Conservation (phyloP, 2,888 invertebrate species). For the Crocallis elinguaria region DNA sequence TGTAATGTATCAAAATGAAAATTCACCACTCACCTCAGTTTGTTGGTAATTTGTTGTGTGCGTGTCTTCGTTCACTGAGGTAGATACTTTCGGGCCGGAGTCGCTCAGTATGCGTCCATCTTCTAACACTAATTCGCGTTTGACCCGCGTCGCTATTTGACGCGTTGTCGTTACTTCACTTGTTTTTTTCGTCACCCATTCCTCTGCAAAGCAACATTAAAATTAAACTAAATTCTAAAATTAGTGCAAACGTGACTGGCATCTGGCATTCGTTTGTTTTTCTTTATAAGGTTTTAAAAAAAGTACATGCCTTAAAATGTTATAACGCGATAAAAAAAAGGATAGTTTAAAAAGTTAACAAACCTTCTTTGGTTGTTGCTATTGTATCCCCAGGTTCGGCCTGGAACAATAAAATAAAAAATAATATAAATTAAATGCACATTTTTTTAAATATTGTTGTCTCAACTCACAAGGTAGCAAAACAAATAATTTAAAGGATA, state of each 20-base stretch:
- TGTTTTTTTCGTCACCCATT: constrained; percentile 96
- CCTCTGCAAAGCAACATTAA: constrained; percentile 85
- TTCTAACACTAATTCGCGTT: constrained; percentile 94
- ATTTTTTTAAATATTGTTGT: neutral
- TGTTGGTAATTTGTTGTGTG: constrained; percentile 95
- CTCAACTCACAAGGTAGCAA: too few relatives aligned
- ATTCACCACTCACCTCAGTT: constrained; percentile 90
- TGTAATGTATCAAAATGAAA: too few relatives aligned
- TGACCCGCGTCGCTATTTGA: constrained; percentile 95
- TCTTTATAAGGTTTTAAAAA: too few relatives aligned
- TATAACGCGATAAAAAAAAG: too few relatives aligned
- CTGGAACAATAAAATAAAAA: constrained; percentile 69
- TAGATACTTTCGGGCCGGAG: constrained; percentile 95
- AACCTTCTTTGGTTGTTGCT: constrained; percentile 95
- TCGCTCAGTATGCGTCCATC: constrained; percentile 96
- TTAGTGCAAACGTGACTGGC: too few relatives aligned
- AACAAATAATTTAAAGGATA: neutral
- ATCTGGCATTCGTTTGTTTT: too few relatives aligned
- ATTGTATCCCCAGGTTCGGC: constrained; percentile 91
- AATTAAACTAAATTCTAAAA: too few relatives aligned
- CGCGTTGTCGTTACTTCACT: constrained; percentile 95
- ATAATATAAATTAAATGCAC: constrained; percentile 5
- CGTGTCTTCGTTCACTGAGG: constrained; percentile 95
- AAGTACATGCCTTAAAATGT: too few relatives aligned
- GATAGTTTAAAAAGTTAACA: constrained; percentile 4